Percentiles rank a stretch among this genome's conserved stretches.
Evolutionary conservation across 2,797 vertebrate genomes (phyloP).

Genomic region (Enteromius anoplus): DNA sequence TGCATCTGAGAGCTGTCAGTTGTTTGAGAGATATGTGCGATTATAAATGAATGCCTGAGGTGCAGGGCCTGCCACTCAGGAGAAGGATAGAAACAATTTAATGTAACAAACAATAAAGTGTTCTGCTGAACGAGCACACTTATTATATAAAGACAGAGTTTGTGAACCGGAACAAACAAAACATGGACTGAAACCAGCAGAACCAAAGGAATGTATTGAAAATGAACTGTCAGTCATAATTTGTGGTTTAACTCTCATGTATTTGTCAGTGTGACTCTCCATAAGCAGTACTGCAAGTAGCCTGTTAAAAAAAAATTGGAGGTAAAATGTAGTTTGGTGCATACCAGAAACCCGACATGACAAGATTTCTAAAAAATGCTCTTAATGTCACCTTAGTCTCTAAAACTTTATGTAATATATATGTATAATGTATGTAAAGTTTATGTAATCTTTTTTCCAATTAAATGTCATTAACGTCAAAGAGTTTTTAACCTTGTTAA

Average conservation of each 20-base stretch:
- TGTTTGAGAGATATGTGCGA: neutral
- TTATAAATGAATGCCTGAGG: slow-evolving; percentile 2
- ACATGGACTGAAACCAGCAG: neutral
- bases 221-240: neutral
- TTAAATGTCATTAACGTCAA: neutral
- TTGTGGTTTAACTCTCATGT: neutral
- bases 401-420: too few relatives aligned
- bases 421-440: too few relatives aligned
- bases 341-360: neutral
- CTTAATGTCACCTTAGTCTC: neutral
- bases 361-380: too few relatives aligned
- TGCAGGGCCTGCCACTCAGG: neutral
- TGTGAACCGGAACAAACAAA: neutral
- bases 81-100: neutral
- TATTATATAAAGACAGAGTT: neutral
- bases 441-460: neutral
- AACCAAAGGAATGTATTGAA: neutral
- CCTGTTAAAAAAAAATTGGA: neutral
- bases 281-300: neutral
- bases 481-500: neutral
- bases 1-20: slow-evolving; percentile 5
- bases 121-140: neutral
- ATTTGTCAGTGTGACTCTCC: neutral
- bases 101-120: neutral
- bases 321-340: neutral